Evolutionary conservation across 2,797 vertebrate genomes (phyloP).

Genomic region (Phaenicophaeus curvirostris): DNA sequence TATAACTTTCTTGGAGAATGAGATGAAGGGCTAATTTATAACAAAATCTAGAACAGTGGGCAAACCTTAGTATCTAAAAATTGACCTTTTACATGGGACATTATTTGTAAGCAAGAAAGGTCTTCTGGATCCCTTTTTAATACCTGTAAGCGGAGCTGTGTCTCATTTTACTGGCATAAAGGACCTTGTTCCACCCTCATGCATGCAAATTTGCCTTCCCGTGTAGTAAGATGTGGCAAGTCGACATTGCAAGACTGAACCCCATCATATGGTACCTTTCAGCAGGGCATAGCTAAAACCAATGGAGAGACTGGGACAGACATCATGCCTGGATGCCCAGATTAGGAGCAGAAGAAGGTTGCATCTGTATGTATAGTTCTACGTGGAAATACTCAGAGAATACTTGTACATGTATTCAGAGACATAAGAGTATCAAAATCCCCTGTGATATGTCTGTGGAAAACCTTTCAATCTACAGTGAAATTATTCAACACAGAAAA

Average conservation of each 20-base stretch:
- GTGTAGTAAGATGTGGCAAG: accelerated
- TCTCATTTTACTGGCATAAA: not conserved
- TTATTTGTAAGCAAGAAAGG: not conserved
- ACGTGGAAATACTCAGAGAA: not conserved
- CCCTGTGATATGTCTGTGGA: not conserved
- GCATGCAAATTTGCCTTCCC: not conserved
- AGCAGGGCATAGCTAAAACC: not conserved
- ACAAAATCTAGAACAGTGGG: not conserved
- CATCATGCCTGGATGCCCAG: not conserved
- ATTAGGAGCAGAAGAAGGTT: not conserved
- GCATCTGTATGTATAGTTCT: not conserved
- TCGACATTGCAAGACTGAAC: not conserved
- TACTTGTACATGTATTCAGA: not conserved
- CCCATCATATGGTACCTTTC: not conserved
- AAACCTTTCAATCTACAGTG: not conserved
- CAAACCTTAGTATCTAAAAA: not conserved
- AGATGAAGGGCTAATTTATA: not conserved
- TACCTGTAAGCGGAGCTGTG: not conserved
- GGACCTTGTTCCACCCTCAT: not conserved
- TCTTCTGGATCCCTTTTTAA: not conserved
- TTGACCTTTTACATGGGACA: not conserved
- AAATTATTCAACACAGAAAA: not conserved
- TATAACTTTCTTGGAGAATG: not conserved
- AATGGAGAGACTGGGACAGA: not conserved
- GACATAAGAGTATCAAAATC: not conserved